Evolutionary conservation across 2,888 invertebrate genomes (phyloP).

Genomic region (Dichetophora obliterata): DNA sequence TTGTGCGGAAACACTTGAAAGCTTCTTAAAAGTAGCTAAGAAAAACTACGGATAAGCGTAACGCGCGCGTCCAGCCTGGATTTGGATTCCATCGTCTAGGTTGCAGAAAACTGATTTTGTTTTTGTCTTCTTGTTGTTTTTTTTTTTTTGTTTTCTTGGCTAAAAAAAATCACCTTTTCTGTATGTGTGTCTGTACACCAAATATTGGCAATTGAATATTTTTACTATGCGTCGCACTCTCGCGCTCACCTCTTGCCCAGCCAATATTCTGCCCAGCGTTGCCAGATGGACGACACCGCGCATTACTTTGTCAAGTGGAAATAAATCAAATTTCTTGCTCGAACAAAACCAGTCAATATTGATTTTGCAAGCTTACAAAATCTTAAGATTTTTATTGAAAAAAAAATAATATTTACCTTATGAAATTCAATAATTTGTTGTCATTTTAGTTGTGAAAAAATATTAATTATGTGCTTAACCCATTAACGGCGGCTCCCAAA

Average conservation of each 20-base stretch:
- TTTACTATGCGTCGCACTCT: slow-evolving; percentile 14
- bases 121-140: slow-evolving; percentile 50
- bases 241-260: slow-evolving; percentile 19
- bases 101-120: slow-evolving; percentile 1
- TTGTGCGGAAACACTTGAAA: slow-evolving; percentile 6
- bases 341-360: no score
- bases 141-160: neutral
- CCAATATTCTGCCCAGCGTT: neutral
- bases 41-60: slow-evolving; percentile 5
- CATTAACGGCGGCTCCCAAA: no score
- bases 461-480: no score
- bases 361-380: no score
- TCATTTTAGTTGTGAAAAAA: no score
- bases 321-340: no score
- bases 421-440: no score
- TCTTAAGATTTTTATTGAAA: no score
- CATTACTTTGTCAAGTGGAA: no score
- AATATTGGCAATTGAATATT: slow-evolving; percentile 36
- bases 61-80: slow-evolving; percentile 11
- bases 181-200: slow-evolving; percentile 22
- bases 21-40: neutral
- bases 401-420: no score
- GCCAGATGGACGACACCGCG: no score
- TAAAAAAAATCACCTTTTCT: neutral
- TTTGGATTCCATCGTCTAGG: neutral